phyloP scores from a whole-genome alignment of 2,888 invertebrate genomes.

The Oligia latruncula region DNA sequence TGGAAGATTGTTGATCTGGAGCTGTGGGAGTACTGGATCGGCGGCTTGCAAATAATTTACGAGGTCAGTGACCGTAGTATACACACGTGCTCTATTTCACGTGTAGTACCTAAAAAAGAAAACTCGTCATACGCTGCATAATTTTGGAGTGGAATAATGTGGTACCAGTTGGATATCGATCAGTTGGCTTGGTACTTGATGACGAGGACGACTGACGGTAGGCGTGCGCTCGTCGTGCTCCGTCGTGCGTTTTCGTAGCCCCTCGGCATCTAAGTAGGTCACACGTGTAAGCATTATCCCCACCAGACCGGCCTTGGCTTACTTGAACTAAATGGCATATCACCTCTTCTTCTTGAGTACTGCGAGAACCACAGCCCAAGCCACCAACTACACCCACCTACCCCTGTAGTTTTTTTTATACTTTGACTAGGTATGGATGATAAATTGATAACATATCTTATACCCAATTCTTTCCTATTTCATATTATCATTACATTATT shows the following conservation, averaged over 20 bases:
- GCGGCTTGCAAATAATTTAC: slow-evolving; percentile 42
- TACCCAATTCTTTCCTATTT: background rate
- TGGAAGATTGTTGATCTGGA: slow-evolving; percentile 43
- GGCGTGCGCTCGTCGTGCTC: slow-evolving; percentile 72
- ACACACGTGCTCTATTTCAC: slow-evolving; percentile 78
- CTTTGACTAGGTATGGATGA: background rate
- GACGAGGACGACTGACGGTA: slow-evolving; percentile 45
- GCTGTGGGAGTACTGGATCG: slow-evolving; percentile 33
- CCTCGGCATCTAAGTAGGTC: slow-evolving; percentile 87
- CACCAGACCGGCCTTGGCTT: slow-evolving; percentile 89
- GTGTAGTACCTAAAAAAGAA: slow-evolving; percentile 69
- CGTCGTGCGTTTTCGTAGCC: slow-evolving; percentile 81
- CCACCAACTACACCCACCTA: slow-evolving; percentile 9
- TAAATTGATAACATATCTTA: background rate
- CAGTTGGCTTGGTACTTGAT: slow-evolving; percentile 69
- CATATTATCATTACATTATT: background rate
- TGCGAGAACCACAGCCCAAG: slow-evolving; percentile 60
- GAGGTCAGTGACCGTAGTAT: slow-evolving; percentile 79
- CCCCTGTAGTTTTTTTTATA: background rate
- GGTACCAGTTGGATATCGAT: slow-evolving; percentile 77
- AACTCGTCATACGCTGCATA: slow-evolving; percentile 9
- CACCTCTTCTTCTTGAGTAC: slow-evolving; percentile 80
- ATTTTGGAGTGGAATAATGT: slow-evolving; percentile 36
- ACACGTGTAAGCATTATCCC: slow-evolving; percentile 90
- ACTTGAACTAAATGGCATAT: slow-evolving; percentile 85